Base-by-base conservation (phyloP, 2,888 invertebrate genomes). In the Rhagonycha lutea region DNA sequence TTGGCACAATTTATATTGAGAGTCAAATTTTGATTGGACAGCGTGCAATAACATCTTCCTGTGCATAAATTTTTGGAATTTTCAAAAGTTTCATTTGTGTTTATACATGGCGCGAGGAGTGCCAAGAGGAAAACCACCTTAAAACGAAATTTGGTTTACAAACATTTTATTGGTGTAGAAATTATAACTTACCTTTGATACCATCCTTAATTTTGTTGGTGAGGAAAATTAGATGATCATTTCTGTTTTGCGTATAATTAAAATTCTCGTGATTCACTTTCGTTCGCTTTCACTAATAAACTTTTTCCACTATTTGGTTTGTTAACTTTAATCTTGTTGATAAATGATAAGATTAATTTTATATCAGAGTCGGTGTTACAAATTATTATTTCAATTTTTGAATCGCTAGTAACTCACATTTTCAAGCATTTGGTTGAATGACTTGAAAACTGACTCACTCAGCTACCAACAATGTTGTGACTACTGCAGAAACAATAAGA, bases 1-100 rank as follows among this genome's bases (percentile, higher is more conserved):
- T 79, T 74, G 11, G 74, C 72, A 76, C 88, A 88, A 73, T 87
- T 82, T 62, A 88, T 74, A 29, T 79, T 77, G 24, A 86, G 82
- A 10, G 83, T 78, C 32, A 82, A 75, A 12, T 79, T 80, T 24
- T 82, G 78, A 8, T 65, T 70, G 7, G 68, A 75, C 68, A 79
- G 74, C 12, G 74, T 74, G 77, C 86, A 86, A n/a, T 73, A 75
- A 79, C 88, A 88, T 78, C 78, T 79, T 60, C 69, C 70, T 61
- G 77, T 70, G 75, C 84, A 84, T 9, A 83, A 69, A 11, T 79
- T 72, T 4, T 76, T 70, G 3, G 81, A 79, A 71, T 82, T 79
- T 74, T 82, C 80, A 63, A 71, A 82, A 8, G 32, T 32, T 18
- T 79, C 76, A 14, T 81, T 77, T 3, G 72, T 32, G 2, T n/a